A percentile compares a stretch with the other conserved stretches of the same genome.
Conservation (phyloP, 2,888 invertebrate genomes). For the Fragum fragum region DNA sequence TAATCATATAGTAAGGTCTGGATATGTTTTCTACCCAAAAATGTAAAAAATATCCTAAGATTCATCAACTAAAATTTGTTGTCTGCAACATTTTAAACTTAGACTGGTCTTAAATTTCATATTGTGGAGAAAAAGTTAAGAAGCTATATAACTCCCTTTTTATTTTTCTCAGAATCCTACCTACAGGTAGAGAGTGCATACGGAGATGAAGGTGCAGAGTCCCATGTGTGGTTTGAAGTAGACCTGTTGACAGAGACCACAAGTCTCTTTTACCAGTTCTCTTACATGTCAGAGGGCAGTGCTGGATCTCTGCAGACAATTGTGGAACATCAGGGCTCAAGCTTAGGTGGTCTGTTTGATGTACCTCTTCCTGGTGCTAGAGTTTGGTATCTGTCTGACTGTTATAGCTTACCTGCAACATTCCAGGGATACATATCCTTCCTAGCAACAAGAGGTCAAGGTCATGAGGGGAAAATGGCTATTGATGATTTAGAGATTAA, state of each 20-base stretch:
- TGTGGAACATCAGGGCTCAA: neutral
- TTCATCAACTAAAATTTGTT: too few species aligned
- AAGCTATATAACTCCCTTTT: too few species aligned
- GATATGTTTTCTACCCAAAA: too few species aligned
- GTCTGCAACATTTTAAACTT: too few species aligned
- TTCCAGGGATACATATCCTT: neutral
- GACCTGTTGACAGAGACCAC: neutral
- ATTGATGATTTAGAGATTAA: neutral
- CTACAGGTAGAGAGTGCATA: neutral
- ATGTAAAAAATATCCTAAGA: too few species aligned
- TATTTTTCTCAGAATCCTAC: neutral
- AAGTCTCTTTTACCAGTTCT: neutral
- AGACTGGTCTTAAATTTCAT: too few species aligned
- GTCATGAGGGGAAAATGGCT: neutral
- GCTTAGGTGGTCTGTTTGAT: neutral
- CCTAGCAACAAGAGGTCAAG: neutral
- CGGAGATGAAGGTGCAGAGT: neutral
- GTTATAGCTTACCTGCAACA: neutral
- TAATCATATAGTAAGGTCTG: too few species aligned
- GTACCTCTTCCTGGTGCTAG: neutral
- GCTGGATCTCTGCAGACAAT: neutral
- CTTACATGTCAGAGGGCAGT: neutral
- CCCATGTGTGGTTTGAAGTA: conserved; percentile 10
- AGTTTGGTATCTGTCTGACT: neutral
- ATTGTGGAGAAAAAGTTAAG: too few species aligned